These are phyloP conservation scores for Dinocampus coccinellae DNA, from an alignment of 2,888 invertebrate genomes.

Conservation along the genomic window DNA sequence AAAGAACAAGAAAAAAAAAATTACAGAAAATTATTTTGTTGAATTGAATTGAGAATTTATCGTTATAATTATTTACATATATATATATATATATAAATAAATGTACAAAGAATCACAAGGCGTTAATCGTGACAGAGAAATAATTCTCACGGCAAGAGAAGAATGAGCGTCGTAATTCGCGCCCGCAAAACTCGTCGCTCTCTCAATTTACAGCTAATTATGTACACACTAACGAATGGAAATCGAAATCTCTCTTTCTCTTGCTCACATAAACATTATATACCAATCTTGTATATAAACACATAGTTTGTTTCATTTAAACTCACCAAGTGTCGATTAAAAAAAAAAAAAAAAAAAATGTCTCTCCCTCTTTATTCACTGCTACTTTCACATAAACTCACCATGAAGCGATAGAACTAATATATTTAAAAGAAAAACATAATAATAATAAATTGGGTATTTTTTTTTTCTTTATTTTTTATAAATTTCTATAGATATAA, in stretches of 20 bases:
- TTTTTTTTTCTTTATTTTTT: not conserved
- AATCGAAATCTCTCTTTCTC: conserved; percentile 44
- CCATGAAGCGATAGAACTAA: not conserved
- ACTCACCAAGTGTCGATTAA: not conserved
- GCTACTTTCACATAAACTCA: not conserved
- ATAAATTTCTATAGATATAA: not conserved
- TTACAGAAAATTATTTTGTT: not conserved
- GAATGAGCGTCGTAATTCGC: conserved; percentile 14
- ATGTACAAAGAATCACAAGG: conserved; percentile 14
- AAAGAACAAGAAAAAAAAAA: not conserved
- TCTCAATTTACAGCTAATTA: conserved; percentile 52
- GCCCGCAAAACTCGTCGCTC: conserved; percentile 27
- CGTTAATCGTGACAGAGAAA: conserved; percentile 24
- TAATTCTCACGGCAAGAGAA: conserved; percentile 30
- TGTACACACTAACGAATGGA: conserved; percentile 54
- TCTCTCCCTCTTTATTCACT: too few relatives aligned
- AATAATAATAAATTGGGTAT: conserved; percentile 9
- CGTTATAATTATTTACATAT: not conserved
- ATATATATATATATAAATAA: too few relatives aligned
- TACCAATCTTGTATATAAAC: too few relatives aligned
- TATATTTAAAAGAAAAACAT: not conserved
- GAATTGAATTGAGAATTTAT: not conserved
- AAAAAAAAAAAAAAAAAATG: not conserved
- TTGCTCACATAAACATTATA: too few relatives aligned
- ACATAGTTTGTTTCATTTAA: conserved; percentile 18